A percentile compares a stretch with the other conserved stretches of the same genome.
phyloP scores from a whole-genome alignment of 2,113 vertebrate genomes.

The Verasper variegatus region DNA sequence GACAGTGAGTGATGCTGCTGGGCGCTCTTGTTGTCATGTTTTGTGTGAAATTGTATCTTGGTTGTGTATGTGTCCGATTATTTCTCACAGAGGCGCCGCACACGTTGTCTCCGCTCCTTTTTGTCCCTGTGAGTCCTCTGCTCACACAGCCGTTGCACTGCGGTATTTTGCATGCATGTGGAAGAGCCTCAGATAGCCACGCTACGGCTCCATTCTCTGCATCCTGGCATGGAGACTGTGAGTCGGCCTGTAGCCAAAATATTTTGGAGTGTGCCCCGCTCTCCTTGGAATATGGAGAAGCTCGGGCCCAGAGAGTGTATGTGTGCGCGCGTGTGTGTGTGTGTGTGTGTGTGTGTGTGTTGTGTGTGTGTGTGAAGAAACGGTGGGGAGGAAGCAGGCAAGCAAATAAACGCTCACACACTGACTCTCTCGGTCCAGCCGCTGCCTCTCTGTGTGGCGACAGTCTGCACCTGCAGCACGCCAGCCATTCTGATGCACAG shows the following conservation, averaged over 20 bases:
- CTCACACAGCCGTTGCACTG: conserved; percentile 31
- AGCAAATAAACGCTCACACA: conserved; percentile 38
- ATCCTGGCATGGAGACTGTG: conserved; percentile 44
- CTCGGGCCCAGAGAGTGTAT: not conserved
- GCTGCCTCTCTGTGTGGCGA: conserved; percentile 32
- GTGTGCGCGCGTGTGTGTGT: not conserved
- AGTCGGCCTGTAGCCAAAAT: conserved; percentile 41
- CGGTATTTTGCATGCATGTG: conserved; percentile 67
- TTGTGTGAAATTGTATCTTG: conserved; percentile 41
- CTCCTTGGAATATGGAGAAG: conserved; percentile 42
- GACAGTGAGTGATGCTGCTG: conserved; percentile 35
- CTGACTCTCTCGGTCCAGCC: conserved; percentile 34
- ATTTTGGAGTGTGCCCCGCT: conserved; percentile 32
- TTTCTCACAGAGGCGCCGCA: conserved; percentile 8
- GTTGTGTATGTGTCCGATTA: conserved; percentile 14
- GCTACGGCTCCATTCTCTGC: conserved; percentile 28
- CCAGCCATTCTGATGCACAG: conserved; percentile 19
- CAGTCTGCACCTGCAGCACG: conserved; percentile 48
- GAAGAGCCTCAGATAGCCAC: conserved; percentile 32
- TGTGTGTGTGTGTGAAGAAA: not conserved
- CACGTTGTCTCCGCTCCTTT: not conserved
- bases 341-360: conserved; percentile 4
- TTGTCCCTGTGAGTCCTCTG: conserved; percentile 14
- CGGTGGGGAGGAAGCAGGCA: conserved; percentile 8
- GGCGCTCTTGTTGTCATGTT: conserved; percentile 39